Percentiles rank a stretch among this genome's conserved stretches.
These are phyloP conservation scores for Coremacera marginata DNA, from an alignment of 2,888 invertebrate genomes.

Conservation along the genomic window DNA sequence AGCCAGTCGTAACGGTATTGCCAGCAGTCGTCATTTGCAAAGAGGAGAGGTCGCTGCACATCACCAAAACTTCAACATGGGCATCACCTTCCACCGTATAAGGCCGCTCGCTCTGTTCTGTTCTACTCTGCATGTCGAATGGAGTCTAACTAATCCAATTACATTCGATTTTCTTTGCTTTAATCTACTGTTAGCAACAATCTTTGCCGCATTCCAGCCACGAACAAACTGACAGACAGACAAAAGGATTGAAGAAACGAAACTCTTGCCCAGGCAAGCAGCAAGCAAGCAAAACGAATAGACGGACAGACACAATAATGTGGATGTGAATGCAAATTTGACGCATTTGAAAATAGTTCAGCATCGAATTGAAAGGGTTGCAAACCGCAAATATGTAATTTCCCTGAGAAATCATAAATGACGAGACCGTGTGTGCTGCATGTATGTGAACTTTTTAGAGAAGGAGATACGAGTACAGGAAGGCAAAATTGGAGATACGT, in stretches of 20 bases:
- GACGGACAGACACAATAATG: conserved; percentile 4
- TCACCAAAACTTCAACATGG: background rate
- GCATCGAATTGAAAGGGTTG: conserved; percentile 21
- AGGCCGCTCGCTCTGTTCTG: background rate
- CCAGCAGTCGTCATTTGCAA: background rate
- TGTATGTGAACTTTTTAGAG: background rate
- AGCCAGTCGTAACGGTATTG: background rate
- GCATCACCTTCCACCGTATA: background rate
- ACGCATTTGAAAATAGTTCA: background rate
- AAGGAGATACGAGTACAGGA: background rate
- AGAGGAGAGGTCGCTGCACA: background rate
- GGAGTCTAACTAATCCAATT: conserved; percentile 36
- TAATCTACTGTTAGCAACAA: conserved; percentile 32
- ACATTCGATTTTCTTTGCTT: conserved; percentile 38
- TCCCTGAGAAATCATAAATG: conserved; percentile 14
- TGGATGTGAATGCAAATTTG: conserved; percentile 27
- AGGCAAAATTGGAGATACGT: background rate
- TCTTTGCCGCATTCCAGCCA: conserved; percentile 23
- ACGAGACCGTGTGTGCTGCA: background rate
- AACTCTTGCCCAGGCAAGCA: background rate
- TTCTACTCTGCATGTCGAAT: background rate
- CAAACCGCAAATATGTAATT: conserved; percentile 16
- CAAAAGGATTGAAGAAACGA: background rate
- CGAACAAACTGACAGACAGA: conserved; percentile 2
- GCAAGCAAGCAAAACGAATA: background rate